Conservation (phyloP, 2,113 vertebrate genomes). For the Shinisaurus crocodilurus region DNA sequence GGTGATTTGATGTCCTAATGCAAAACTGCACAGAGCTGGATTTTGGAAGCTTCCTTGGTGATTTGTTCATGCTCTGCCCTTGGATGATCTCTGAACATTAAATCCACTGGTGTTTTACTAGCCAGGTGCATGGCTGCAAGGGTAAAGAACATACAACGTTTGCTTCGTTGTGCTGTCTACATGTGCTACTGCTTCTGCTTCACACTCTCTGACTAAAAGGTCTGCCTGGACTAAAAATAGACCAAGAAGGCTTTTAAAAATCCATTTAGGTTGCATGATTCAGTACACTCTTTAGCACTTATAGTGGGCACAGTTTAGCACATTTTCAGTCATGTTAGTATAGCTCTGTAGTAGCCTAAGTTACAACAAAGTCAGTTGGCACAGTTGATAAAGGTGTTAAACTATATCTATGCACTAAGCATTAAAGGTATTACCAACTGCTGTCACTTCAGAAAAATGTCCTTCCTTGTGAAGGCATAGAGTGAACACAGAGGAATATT, state of each 20-base stretch:
- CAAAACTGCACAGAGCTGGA: background rate
- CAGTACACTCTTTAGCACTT: background rate
- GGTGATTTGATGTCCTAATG: background rate
- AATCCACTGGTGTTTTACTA: constrained; percentile 1
- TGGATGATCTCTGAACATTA: background rate
- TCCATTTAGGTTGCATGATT: background rate
- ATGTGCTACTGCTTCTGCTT: background rate
- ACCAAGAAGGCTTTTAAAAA: constrained; percentile 16
- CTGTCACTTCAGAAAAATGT: background rate
- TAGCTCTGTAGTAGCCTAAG: background rate
- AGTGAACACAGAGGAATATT: background rate
- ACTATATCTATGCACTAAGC: background rate
- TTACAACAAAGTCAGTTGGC: background rate
- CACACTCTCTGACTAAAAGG: constrained; percentile 8
- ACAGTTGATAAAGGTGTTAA: background rate
- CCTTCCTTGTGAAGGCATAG: background rate
- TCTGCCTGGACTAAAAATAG: constrained; percentile 2
- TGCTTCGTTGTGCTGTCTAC: background rate
- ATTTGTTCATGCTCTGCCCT: background rate
- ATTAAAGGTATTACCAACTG: background rate
- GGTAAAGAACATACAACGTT: background rate
- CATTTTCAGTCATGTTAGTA: constrained; percentile 7
- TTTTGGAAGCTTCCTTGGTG: background rate
- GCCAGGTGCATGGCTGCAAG: background rate
- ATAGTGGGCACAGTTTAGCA: constrained; percentile 6